Evolutionary conservation across 2,797 vertebrate species (phyloP), one percentile per base, ranked within the genome.

Genomic region (Yasuhikotakia modesta): DNA sequence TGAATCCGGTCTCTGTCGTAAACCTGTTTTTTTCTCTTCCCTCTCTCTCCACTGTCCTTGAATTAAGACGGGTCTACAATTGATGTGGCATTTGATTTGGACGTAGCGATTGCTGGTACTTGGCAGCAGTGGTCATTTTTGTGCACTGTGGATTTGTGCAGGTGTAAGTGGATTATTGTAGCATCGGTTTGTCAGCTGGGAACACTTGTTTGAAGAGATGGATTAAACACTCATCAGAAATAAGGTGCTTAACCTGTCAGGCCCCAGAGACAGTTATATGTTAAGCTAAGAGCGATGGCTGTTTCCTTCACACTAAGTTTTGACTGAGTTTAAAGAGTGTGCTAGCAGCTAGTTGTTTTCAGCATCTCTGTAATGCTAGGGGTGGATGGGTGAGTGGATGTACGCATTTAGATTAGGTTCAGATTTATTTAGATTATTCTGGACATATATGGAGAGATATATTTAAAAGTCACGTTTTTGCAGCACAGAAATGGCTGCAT

Each of bases 201-300:
- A 70, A 48, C 75, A 75, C 69, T 81, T 82, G 70, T 73, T 65
- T 76, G 68, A 73, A 43, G 61, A 80, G 71, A 71, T 64, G 52
- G 76, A 85, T 74, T 82, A 79, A 83, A 78, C 74, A 78, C 75
- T 83, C 46, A 57, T 78, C 79, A 78, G 75, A 78, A 81, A 70
- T 79, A 71, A 74, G 65, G 66, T 79, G 79, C 76, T 77, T 85
- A 82, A 53, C 24, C 58, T 74, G 46, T 70, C 30, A 69, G 19
- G 14, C 73, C 48, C 55, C 24, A 16, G 45, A 70, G n/a, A 70
- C 19, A 53, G 76, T 67, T 74, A 66, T 67, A 76, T 70, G 67
- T 65, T 71, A 70, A 74, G 58, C 75, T 72, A 78, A 80, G 66
- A 65, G 60, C 1, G 24, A 70, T 64, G 68, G 76, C 57, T 57